Conservation (phyloP, 2,113 vertebrate species). For the Notiomystis cincta region DNA sequence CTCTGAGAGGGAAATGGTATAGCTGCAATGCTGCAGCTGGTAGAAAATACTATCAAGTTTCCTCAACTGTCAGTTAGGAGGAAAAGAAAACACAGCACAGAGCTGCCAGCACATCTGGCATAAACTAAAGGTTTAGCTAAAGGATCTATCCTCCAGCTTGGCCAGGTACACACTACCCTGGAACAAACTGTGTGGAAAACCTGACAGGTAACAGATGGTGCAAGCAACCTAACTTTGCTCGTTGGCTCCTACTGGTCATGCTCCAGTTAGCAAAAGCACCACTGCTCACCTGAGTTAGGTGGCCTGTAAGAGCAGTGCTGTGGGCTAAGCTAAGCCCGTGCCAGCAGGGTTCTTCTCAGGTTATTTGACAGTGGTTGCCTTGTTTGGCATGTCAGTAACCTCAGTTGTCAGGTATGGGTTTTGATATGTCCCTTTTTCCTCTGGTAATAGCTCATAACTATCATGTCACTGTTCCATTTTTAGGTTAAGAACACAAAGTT, state of each 20-base stretch:
- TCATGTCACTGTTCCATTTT: neutral
- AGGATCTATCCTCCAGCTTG: neutral
- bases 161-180: neutral
- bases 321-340: neutral
- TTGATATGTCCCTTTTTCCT: neutral
- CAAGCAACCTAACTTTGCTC: neutral
- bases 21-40: neutral
- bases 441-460: neutral
- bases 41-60: slow-evolving; percentile 39
- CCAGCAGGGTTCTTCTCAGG: neutral
- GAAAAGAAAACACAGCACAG: slow-evolving; percentile 10
- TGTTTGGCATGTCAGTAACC: neutral
- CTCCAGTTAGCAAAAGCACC: neutral
- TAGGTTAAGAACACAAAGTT: neutral
- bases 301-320: neutral
- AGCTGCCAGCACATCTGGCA: slow-evolving; percentile 43
- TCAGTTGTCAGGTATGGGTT: neutral
- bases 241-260: neutral
- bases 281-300: neutral
- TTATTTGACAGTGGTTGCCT: neutral
- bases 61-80: slow-evolving; percentile 1
- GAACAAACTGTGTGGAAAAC: slow-evolving; percentile 12
- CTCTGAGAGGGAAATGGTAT: neutral
- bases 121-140: slow-evolving; percentile 26
- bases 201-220: slow-evolving; percentile 46